Percentiles rank a stretch among this genome's conserved stretches.
Conservation (phyloP, 1,140 invertebrate species). For the Drosophila nannoptera region DNA sequence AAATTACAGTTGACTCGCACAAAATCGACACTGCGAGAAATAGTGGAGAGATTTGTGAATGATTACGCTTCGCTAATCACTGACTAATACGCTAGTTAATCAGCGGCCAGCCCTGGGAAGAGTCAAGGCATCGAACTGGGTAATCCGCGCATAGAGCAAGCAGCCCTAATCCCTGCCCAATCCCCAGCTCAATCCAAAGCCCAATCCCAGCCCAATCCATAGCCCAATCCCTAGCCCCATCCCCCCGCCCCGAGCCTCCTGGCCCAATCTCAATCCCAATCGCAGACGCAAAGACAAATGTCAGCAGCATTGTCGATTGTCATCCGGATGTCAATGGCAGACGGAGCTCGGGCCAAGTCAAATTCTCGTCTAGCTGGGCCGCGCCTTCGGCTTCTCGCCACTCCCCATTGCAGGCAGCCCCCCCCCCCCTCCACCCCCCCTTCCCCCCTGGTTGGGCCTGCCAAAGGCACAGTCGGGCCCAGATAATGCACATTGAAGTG, state of each 20-base stretch:
- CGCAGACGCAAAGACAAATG: slow-evolving; percentile 31
- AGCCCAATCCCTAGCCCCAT: too few species aligned
- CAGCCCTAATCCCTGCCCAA: too few species aligned
- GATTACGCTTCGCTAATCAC: too few species aligned
- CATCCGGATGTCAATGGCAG: slow-evolving; percentile 40
- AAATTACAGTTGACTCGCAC: slow-evolving; percentile 25
- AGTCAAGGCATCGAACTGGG: too few species aligned
- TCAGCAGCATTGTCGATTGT: slow-evolving; percentile 38
- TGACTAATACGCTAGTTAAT: too few species aligned
- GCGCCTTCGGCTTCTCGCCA: not conserved
- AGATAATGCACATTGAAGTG: slow-evolving; percentile 63
- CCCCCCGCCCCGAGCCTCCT: too few species aligned
- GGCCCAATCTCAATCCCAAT: not conserved
- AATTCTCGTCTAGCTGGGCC: not conserved
- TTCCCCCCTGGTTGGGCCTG: too few species aligned
- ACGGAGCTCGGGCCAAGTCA: slow-evolving; percentile 8
- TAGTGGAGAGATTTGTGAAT: too few species aligned
- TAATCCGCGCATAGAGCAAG: too few species aligned
- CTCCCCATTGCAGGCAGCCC: not conserved
- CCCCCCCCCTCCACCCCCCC: too few species aligned
- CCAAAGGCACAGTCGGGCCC: slow-evolving; percentile 36
- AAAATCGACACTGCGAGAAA: slow-evolving; percentile 5
- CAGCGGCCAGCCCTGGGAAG: too few species aligned
- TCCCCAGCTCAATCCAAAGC: not conserved
- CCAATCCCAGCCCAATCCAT: too few species aligned